Base-by-base conservation (phyloP, 2,888 invertebrate species). In the Fissipunctia ypsillon region DNA sequence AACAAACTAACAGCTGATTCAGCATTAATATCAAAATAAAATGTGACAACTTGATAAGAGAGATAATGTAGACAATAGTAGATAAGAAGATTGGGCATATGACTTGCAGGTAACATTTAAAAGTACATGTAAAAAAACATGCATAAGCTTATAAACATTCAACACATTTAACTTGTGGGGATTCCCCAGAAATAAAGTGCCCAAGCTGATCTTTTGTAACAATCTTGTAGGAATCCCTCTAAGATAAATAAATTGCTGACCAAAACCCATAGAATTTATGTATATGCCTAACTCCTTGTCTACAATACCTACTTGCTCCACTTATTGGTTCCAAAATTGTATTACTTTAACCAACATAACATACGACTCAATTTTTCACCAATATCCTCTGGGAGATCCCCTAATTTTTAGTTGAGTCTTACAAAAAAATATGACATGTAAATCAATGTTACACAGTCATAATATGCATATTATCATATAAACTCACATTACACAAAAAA, bases 1-100 rank as follows among this genome's bases (percentile, higher is more conserved):
- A 80, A 59, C 31, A 61, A 69, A 43, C 54, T 70, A 77, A 69
- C 80, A 83, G 69, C 69, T 81, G 64, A 66, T 72, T 48, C 50
- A 67, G 57, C 48, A 64, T 59, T 43, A 16, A 63, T 66, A 61
- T 65, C 31, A 69, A 65, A 69, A 76, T 52, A 70, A 81, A 25
- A 25, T 61, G 14, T 56, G 50, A 80, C 57, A 63, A 59, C 12
- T 52, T 60, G 57, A 56, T 57, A 68, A 69, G 5, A 52, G 35
- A 56, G 48, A 67, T 56, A 72, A 72, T 52, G 41, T 31, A 68
- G 9, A 61, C 31, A 67, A 63, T 35, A 35, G 45, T 14, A 78
- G 72, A 72, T 82, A 64, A 78, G 22, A n/a, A 81, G 28, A 56
- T 64, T 70, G 41, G 45, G 6, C n/a, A 76, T 60, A 25, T 67